Percentiles rank a stretch among this genome's conserved stretches.
Conservation (phyloP, 2,113 vertebrate species). For the Petrocephalus microphthalmus region DNA sequence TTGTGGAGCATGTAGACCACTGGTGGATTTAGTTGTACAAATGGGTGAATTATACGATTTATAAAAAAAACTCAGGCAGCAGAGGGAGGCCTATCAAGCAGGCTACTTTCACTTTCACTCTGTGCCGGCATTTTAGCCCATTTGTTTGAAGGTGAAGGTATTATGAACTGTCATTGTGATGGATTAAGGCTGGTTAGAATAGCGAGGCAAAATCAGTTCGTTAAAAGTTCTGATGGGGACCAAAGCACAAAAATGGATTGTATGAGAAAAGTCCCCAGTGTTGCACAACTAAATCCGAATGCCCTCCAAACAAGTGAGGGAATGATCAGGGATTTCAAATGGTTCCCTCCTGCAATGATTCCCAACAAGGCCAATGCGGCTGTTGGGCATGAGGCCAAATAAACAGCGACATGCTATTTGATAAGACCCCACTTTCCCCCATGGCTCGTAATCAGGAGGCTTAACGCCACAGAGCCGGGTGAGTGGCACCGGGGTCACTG, state of each 20-base stretch:
- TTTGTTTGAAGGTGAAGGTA: neutral
- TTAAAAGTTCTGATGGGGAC: neutral
- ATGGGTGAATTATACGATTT: neutral
- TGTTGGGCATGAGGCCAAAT: neutral
- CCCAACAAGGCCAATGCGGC: neutral
- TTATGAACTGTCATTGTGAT: constrained; percentile 3
- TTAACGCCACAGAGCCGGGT: neutral
- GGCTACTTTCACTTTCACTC: neutral
- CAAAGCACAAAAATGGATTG: neutral
- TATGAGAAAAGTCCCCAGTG: neutral
- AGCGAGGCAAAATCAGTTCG: neutral
- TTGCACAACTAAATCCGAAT: neutral
- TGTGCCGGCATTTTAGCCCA: neutral
- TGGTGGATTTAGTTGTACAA: neutral
- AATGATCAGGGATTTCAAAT: neutral
- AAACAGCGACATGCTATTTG: neutral
- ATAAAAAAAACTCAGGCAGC: neutral
- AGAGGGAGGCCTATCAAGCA: neutral
- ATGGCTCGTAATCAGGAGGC: neutral
- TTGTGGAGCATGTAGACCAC: neutral
- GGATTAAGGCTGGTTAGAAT: neutral
- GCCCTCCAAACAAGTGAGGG: neutral
- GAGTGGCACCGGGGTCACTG: neutral
- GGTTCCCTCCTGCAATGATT: neutral
- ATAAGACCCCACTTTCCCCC: neutral